Base-by-base conservation (phyloP, 1,140 invertebrate genomes). In the Bombyx mandarina region DNA sequence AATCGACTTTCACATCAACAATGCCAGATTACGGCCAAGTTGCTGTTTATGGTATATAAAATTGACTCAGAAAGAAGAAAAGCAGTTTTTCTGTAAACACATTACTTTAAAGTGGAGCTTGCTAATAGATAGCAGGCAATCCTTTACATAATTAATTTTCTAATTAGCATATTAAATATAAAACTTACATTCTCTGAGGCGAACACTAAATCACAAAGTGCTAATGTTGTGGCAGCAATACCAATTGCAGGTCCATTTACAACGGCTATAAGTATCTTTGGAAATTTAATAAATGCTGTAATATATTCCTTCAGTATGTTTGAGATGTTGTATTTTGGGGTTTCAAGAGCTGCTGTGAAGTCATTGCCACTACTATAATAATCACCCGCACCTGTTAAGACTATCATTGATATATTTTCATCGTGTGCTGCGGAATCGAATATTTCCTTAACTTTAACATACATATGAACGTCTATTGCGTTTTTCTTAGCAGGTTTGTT, bases 171-270 rank as follows among this genome's bases (percentile, higher is more conserved):
- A 10, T 43, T 43, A 43, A 59, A 8, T 53, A 47, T 45, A 9
- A 60, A 56, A 75, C 73, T 79, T 67, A 84, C 80, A 76, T 82
- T 71, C 62, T 75, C 79, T n/a, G 93, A 92, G 47, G 96, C 94
- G 87, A 95, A 97, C 35, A 98, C 93, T 52, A 94, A 89, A 89
- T 99, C 98, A 91, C 93, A 98, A 1, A 99, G 88, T 8, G 91
- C 92, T 22, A 97, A 82, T 0, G 93, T 91, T 7, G 97, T 98
- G 0, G 93, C 93, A 52, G 93, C 93, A 65, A 99, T 93, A 18
- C 98, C 98, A 62, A 98, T 91, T n/a, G 97, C 96, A 52, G 95
- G 96, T 45, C 97, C 98, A 91, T 99, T 98, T 1, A 99, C 93
- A 48, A 98, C 85, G 45, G 93, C 95, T 58, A 99, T 90, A 48